Base-by-base conservation (phyloP, 2,797 vertebrate genomes). In the Brachymystax lenok region DNA sequence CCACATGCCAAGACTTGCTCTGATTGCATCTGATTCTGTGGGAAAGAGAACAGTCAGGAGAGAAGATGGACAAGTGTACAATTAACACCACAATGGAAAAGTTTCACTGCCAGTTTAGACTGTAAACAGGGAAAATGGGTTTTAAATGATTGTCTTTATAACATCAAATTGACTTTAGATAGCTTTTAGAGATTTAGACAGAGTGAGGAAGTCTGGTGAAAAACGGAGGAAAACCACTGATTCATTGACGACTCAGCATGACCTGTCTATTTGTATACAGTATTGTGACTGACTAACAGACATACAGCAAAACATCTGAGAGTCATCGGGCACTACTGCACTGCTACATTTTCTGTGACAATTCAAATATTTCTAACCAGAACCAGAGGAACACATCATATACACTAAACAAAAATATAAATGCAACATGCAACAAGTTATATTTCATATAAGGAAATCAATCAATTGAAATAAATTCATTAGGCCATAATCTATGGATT, bases 1-100 rank as follows among this genome's bases (percentile, higher is more conserved):
- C 14, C 2, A 79, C 87, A 4, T 87, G 90, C 63, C 75, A 7
- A 69, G 78, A 79, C 90, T 82, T 86, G 89, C 82, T 80, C 80
- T 71, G 73, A 74, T 80, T 69, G 64, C 64, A 66, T 64, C 68
- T 64, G 35, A 40, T 71, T 46, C 67, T 27, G 79, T 69, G 56
- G 75, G 70, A 21, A 71, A 70, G 30, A n/a, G 10, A 71, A 24
- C 50, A 71, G 46, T 40, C 35, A n/a, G 12, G 21, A 27, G 46
- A 17, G 21, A 1, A 24, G 50, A 21, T 5, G 2, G 21, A 51
- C 40, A 72, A 10, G 27, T 21, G 52, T 30, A 73, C 5, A 69
- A 64, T 8, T 81, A 72, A 74, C 13, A 21, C 19, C 4, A 14
- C 4, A 12, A 24, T n/a, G 51, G 21, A n/a, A 50, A n/a, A 7